phyloP scores from a whole-genome alignment of 2,113 vertebrate genomes.

The Aldabrachelys gigantea region DNA sequence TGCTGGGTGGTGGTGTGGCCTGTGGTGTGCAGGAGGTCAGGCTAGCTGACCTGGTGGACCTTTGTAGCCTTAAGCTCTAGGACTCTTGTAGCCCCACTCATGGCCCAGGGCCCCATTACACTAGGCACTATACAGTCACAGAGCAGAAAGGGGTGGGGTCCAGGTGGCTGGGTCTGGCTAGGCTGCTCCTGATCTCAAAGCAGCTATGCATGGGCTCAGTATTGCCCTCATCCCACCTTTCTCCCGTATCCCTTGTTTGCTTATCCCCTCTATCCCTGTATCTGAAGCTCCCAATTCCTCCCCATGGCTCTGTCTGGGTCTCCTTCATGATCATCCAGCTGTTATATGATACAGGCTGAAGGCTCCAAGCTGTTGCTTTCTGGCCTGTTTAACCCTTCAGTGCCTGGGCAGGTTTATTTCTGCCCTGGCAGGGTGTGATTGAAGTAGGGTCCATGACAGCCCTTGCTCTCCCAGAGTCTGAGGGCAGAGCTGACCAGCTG shows the following conservation, averaged over 20 bases:
- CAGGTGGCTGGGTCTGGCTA: rapidly evolving
- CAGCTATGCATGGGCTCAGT: not conserved
- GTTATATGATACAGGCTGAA: not conserved
- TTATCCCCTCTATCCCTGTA: not conserved
- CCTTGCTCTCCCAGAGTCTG: not conserved
- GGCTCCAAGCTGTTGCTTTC: not conserved
- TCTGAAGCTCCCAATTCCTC: not conserved
- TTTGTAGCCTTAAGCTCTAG: not conserved
- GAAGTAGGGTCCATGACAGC: not conserved
- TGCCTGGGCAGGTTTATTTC: not conserved
- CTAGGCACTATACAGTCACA: not conserved
- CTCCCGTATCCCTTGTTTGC: not conserved
- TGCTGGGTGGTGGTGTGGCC: too few species aligned
- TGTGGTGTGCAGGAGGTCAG: not conserved
- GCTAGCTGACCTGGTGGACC: not conserved
- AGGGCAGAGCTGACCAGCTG: not conserved
- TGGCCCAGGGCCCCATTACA: not conserved
- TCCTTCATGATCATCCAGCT: not conserved
- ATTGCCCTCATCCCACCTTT: not conserved
- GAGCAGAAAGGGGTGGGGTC: not conserved
- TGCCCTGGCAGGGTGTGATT: not conserved
- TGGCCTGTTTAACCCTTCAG: not conserved
- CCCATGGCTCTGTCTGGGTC: not conserved
- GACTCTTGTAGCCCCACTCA: not conserved
- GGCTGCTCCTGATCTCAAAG: too few species aligned